Conservation (phyloP, 64 coral and sea anemone genomes). For the Hydrozoanthus tunicans region DNA sequence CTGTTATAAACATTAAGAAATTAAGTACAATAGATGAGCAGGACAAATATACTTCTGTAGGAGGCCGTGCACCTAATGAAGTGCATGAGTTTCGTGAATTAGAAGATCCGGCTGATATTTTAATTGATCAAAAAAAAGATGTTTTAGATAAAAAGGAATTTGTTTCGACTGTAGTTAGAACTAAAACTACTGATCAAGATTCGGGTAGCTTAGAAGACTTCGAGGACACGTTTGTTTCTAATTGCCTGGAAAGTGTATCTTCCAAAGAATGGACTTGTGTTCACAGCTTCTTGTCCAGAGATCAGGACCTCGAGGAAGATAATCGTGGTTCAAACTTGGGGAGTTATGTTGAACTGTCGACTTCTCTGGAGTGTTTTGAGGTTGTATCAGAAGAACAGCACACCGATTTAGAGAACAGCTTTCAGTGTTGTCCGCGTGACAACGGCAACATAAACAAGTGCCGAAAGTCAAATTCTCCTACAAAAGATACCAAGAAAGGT, state of each 20-base stretch:
- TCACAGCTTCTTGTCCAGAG: slow-evolving; percentile 1
- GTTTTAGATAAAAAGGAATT: background rate
- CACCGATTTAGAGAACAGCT: slow-evolving; percentile 10
- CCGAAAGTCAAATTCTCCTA: slow-evolving; percentile 47
- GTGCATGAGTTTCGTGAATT: background rate
- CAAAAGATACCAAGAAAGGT: slow-evolving; percentile 45
- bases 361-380: slow-evolving; percentile 46
- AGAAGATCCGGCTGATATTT: background rate
- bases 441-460: background rate
- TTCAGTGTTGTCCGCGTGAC: slow-evolving; percentile 32
- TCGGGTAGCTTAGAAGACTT: background rate
- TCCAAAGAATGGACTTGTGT: background rate
- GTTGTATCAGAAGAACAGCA: slow-evolving; percentile 24
- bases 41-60: background rate
- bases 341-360: slow-evolving; percentile 19
- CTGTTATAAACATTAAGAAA: too few species aligned
- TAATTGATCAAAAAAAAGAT: background rate
- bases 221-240: background rate
- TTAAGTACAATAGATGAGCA: background rate
- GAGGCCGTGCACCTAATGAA: background rate
- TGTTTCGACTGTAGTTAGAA: background rate
- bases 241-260: background rate
- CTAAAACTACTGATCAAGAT: background rate
- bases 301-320: background rate
- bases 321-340: background rate